Percentiles rank a stretch among this genome's conserved stretches.
Conservation (phyloP, 2,888 invertebrate species). For the Coelinius sp. region DNA sequence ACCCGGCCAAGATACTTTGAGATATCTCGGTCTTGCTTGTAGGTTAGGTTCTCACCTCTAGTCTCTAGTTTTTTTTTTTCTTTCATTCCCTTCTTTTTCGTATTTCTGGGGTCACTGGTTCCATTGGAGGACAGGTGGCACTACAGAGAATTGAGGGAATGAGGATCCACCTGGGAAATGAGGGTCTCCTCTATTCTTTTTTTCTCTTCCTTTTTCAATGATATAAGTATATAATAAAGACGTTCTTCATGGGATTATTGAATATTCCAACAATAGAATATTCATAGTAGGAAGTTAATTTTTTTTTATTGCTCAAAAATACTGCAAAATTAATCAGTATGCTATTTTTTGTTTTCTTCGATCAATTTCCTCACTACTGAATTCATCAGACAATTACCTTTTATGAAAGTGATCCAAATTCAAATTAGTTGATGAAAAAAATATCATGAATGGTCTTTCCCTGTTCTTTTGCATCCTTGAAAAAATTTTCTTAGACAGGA, state of each 20-base stretch:
- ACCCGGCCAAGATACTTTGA: conserved; percentile 70
- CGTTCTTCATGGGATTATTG: no score
- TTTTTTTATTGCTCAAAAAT: no score
- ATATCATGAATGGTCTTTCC: not conserved
- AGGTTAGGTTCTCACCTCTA: conserved; percentile 35
- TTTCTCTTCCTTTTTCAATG: conserved; percentile 9
- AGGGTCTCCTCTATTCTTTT: conserved; percentile 29
- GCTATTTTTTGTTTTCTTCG: not conserved
- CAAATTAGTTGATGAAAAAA: not conserved
- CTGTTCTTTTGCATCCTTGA: not conserved
- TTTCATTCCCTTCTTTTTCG: not conserved
- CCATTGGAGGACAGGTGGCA: conserved; percentile 29
- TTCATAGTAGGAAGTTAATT: no score
- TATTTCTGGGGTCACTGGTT: conserved; percentile 5
- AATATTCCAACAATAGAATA: no score
- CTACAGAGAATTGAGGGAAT: not conserved
- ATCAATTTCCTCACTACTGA: no score
- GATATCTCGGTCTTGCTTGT: conserved; percentile 54
- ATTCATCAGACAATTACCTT: no score
- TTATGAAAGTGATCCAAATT: no score
- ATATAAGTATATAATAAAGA: no score
- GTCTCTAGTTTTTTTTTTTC: conserved; percentile 5
- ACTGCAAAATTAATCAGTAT: no score
- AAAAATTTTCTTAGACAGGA: conserved; percentile 42
- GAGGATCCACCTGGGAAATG: not conserved